Conservation (phyloP, 2,797 vertebrate genomes). For the Siniperca undulata region DNA sequence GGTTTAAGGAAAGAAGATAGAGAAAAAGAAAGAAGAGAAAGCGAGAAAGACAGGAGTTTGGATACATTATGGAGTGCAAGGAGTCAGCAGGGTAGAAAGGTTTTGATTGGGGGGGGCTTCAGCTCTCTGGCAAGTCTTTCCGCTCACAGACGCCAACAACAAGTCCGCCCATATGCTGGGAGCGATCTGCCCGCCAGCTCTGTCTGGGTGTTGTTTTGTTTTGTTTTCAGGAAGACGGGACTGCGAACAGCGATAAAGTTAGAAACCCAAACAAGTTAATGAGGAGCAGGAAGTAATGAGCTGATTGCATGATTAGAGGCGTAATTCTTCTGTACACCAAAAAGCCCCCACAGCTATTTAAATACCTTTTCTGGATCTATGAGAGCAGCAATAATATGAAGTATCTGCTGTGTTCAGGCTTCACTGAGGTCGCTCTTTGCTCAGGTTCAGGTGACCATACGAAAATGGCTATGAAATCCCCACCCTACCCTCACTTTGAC, state of each 20-base stretch:
- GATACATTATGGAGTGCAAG: background rate
- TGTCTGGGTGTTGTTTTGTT: conserved; percentile 33
- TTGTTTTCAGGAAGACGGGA: conserved; percentile 38
- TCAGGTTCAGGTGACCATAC: conserved; percentile 22
- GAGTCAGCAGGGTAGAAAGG: background rate
- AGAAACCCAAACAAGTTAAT: conserved; percentile 76
- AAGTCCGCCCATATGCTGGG: conserved; percentile 41
- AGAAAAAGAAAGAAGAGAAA: background rate
- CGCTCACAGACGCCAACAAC: conserved; percentile 37
- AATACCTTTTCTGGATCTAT: conserved; percentile 33
- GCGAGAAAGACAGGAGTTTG: background rate
- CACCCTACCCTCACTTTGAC: conserved; percentile 57
- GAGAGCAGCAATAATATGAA: conserved; percentile 15
- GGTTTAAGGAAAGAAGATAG: background rate
- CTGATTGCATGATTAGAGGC: conserved; percentile 62
- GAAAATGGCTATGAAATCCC: conserved; percentile 53
- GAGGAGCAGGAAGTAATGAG: conserved; percentile 70
- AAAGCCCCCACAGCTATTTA: conserved; percentile 27
- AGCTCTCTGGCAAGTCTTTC: conserved; percentile 26
- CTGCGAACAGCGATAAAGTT: conserved; percentile 56
- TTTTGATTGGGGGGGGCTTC: background rate
- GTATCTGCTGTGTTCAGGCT: conserved; percentile 17
- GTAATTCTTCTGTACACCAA: conserved; percentile 32
- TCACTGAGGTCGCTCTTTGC: conserved; percentile 25
- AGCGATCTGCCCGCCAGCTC: conserved; percentile 43